Percentiles rank a stretch among this genome's conserved stretches.
Conservation (phyloP, 2,888 invertebrate species). For the Heteromyza rotundicornis region DNA sequence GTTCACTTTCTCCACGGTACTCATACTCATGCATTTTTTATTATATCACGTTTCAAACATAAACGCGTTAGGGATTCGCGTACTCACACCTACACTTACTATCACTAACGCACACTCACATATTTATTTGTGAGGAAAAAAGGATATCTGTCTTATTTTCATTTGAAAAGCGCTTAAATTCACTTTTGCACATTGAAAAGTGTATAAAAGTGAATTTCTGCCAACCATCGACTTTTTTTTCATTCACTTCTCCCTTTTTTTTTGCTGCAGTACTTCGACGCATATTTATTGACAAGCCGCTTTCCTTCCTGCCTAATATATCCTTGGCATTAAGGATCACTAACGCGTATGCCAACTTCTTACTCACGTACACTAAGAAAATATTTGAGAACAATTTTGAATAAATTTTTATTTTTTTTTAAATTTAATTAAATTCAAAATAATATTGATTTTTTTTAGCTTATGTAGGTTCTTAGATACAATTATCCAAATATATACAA, state of each 20-base stretch:
- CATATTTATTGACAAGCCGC: neutral
- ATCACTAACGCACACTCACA: neutral
- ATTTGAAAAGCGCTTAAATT: slow-evolving; percentile 50
- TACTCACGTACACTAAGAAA: neutral
- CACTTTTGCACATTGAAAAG: slow-evolving; percentile 29
- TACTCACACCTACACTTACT: slow-evolving; percentile 15
- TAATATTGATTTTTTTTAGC: too few relatives aligned
- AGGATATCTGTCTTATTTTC: slow-evolving; percentile 16
- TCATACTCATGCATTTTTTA: slow-evolving; percentile 33
- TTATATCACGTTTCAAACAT: slow-evolving; percentile 54
- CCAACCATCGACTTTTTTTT: too few relatives aligned
- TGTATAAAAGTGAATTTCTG: neutral
- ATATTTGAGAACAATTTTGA: too few relatives aligned
- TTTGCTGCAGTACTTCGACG: slow-evolving; percentile 11
- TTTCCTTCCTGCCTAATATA: too few relatives aligned
- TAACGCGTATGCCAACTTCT: neutral
- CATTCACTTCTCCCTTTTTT: slow-evolving; percentile 20
- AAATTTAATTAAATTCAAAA: too few relatives aligned
- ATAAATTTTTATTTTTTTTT: too few relatives aligned
- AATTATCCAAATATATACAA: too few relatives aligned
- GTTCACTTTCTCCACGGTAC: neutral
- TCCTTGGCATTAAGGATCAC: neutral
- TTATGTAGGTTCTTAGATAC: too few relatives aligned
- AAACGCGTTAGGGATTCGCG: slow-evolving; percentile 50
- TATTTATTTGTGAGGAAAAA: neutral